Evolutionary conservation across 2,888 invertebrate genomes (phyloP).

Genomic region (Chrysolina oricalcia): DNA sequence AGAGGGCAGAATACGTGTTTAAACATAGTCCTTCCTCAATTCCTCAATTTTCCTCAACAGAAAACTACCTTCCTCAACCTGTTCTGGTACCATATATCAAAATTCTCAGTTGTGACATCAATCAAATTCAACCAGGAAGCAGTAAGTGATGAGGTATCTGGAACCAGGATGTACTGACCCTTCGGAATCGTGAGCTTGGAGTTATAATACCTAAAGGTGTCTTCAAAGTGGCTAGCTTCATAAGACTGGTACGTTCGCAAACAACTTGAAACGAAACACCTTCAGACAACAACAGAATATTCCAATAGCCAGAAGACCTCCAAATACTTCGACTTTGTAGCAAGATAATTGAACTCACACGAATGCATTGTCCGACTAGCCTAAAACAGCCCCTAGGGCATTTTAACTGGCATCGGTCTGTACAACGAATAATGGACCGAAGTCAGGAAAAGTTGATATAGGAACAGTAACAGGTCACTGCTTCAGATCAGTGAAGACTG

Average conservation of each 20-base stretch:
- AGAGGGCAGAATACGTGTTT: not conserved
- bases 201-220: slow-evolving; percentile 35
- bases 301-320: slow-evolving; percentile 47
- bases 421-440: slow-evolving; percentile 44
- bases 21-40: slow-evolving; percentile 13
- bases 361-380: slow-evolving; percentile 32
- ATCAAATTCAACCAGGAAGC: slow-evolving; percentile 21
- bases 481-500: no score
- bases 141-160: slow-evolving; percentile 38
- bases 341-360: slow-evolving; percentile 46
- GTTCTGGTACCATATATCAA: slow-evolving; percentile 29
- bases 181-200: slow-evolving; percentile 51
- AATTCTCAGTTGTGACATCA: not conserved
- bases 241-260: slow-evolving; percentile 42
- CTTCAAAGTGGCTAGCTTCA: slow-evolving; percentile 40
- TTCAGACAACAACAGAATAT: slow-evolving; percentile 49
- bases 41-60: slow-evolving; percentile 18
- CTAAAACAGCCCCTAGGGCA: slow-evolving; percentile 10
- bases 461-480: slow-evolving; percentile 41
- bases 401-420: slow-evolving; percentile 51
- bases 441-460: slow-evolving; percentile 49
- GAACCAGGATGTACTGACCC: slow-evolving; percentile 40
- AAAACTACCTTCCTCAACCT: slow-evolving; percentile 2
- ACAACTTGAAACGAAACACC: slow-evolving; percentile 45
- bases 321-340: slow-evolving; percentile 48